Evolutionary conservation across 2,113 vertebrate species (phyloP).

Genomic region (Heptranchias perlo): DNA sequence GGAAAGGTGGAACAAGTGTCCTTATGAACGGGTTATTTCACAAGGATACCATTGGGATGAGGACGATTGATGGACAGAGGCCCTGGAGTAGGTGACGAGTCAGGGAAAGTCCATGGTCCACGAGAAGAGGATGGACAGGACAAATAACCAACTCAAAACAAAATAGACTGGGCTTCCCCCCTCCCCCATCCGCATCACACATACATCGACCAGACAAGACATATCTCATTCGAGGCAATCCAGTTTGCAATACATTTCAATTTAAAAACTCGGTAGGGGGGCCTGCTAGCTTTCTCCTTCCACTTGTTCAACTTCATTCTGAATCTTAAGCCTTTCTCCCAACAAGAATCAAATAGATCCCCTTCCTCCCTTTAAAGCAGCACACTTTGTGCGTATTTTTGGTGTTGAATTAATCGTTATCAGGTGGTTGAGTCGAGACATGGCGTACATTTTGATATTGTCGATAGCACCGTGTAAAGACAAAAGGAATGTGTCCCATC

Average conservation of each 20-base stretch:
- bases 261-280: constrained; percentile 19
- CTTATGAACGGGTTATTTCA: too few relatives aligned
- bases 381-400: not conserved
- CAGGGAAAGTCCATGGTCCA: too few relatives aligned
- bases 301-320: not conserved
- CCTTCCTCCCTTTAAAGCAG: not conserved
- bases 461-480: not conserved
- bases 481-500: not conserved
- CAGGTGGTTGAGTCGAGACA: not conserved
- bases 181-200: not conserved
- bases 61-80: too few relatives aligned
- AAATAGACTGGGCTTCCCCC: too few relatives aligned
- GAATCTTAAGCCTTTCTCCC: not conserved
- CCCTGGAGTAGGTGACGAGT: too few relatives aligned
- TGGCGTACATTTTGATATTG: not conserved
- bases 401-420: not conserved
- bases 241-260: constrained; percentile 6
- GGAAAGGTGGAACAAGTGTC: too few relatives aligned
- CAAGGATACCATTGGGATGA: too few relatives aligned
- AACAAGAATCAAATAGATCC: not conserved
- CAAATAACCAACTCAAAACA: too few relatives aligned
- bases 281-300: not conserved
- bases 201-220: not conserved
- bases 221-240: not conserved
- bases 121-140: too few relatives aligned